Base-by-base conservation (phyloP, 2,888 invertebrate species). In the Galerucella nymphaeae region DNA sequence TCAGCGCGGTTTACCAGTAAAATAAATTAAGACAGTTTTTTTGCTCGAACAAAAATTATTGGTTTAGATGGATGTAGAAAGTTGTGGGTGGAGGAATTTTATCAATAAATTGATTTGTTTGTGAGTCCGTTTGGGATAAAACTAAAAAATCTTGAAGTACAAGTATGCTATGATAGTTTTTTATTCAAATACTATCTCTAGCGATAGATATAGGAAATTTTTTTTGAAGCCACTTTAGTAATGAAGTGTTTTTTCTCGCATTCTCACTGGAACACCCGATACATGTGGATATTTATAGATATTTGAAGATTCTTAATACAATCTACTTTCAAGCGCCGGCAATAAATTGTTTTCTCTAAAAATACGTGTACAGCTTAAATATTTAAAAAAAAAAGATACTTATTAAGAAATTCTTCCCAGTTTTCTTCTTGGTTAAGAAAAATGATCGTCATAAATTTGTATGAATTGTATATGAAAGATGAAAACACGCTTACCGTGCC, bases 401-500 rank as follows among this genome's bases (percentile, higher is more conserved):
- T 13, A 10, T 42, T 10, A 57, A 57, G 23, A 57, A 57, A 57
- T 57, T 57, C 23, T 57, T 13, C 57, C 57, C 57, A 57, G 23
- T 57, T 57, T 57, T 57, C 48, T 23, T 57, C 57, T 57, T 57
- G 57, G 18, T 16, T 67, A 59, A 62, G 69, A 69, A 69, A 69
- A 69, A 69, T 69, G 69, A 2, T 13, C 10, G 41, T 41, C 55
- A 69, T 69, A 69, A 69, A 69, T 69, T 69, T 62, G 20, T 55
- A 62, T 63, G 55, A 69, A 42, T 69, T 68, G 59, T 68, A 68
- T 68, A 68, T 68, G 61, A 68, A 68, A 68, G n/a, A n/a, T n/a
- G n/a, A n/a, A n/a, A n/a, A 38, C 61, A 45, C 68, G 53, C 55
- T 18, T 63, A 18, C 48, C 23, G 13, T 45, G 20, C 62, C 63